Conservation (phyloP, 2,888 invertebrate species). For the Scaeva pyrastri region DNA sequence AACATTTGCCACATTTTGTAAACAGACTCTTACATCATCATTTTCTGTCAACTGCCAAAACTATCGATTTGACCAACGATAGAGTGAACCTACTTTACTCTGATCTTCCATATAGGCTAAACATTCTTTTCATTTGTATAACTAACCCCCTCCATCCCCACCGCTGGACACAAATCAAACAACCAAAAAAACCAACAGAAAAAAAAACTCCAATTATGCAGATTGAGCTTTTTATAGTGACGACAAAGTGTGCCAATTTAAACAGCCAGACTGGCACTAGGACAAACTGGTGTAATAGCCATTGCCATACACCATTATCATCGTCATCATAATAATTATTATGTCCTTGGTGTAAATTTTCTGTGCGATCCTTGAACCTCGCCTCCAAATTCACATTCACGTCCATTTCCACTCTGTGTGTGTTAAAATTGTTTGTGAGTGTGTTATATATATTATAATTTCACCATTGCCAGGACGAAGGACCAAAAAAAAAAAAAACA, state of each 20-base stretch:
- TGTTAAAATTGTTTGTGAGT: slow-evolving; percentile 3
- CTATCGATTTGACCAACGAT: slow-evolving; percentile 50
- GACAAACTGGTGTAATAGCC: not conserved
- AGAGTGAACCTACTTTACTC: slow-evolving; percentile 30
- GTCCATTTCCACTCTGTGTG: not conserved
- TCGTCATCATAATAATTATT: slow-evolving; percentile 49
- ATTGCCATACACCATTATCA: slow-evolving; percentile 8
- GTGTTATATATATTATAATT: slow-evolving; percentile 50
- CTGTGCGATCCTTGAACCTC: slow-evolving; percentile 35
- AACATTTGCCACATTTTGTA: not conserved
- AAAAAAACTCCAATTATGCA: slow-evolving; percentile 64
- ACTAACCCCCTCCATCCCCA: no score
- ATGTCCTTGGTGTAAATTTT: slow-evolving; percentile 53
- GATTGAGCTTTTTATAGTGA: slow-evolving; percentile 45
- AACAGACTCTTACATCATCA: slow-evolving; percentile 10
- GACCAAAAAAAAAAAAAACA: not conserved
- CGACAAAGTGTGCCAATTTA: slow-evolving; percentile 31
- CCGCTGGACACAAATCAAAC: slow-evolving; percentile 38
- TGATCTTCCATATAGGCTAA: not conserved
- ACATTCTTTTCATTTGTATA: not conserved
- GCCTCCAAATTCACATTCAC: not conserved
- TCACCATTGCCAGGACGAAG: slow-evolving; percentile 29
- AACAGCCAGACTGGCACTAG: slow-evolving; percentile 43
- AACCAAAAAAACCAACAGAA: slow-evolving; percentile 19
- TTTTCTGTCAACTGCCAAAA: slow-evolving; percentile 8